Evolutionary conservation across 2,888 invertebrate species (phyloP), one percentile per base, ranked within the genome.

Genomic region (Erebia palarica): DNA sequence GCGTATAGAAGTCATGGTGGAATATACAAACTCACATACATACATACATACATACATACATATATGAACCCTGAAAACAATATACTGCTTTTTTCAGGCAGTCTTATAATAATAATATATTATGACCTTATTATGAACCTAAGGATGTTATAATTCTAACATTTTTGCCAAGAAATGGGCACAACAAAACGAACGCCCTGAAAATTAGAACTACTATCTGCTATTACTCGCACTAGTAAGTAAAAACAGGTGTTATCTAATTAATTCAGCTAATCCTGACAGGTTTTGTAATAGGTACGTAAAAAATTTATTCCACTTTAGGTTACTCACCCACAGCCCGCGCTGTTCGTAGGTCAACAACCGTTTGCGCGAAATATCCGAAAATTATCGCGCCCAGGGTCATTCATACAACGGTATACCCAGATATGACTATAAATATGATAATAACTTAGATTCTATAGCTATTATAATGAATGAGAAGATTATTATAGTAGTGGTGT

Each of bases 251-350:
- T 63, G 64, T 75, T 75, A 76, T 76, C 76, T 58, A 73, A 75
- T 73, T 74, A 75, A 75, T 75, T 71, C 65, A 21, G 47, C 53
- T 55, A 70, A 74, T 73, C 75, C 72, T 53, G 76, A 75, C 77
- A 63, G 77, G 78, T 78, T 78, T 73, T 68, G 70, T 74, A 70
- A 67, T 73, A 70, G 69, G 58, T 65, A 10, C 60, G 69, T 66
- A 63, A 70, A 66, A 61, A 60, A 61, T 70, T 51, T 76, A 71
- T 75, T 68, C 65, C 61, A 53, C 70, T 49, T 67, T 67, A 75
- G 76, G 73, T 76, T 75, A 73, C 13, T 76, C 73, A 76, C 75
- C 76, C 67, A 49, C 57, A 44, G 59, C 49, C 69, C 44, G 68
- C 60, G 68, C 59, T n/a, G 44, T 27, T 51, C 16, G 61, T 60